Percentiles rank a stretch among this genome's conserved stretches.
phyloP scores from a whole-genome alignment of 2,113 vertebrate species.

The Lasiurus borealis region DNA sequence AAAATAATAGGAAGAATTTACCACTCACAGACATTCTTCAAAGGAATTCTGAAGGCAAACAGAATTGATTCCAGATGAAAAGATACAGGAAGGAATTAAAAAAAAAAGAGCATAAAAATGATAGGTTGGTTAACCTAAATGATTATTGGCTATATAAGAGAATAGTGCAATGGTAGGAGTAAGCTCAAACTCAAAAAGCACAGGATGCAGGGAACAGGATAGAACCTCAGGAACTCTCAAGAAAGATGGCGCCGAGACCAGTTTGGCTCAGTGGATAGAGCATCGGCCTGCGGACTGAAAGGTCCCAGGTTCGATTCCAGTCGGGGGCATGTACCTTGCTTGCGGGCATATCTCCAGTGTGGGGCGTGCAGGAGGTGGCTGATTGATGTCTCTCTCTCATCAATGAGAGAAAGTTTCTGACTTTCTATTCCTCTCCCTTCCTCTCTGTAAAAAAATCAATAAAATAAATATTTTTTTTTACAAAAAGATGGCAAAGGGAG shows the following conservation, averaged over 20 bases:
- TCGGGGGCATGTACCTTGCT: too few species aligned
- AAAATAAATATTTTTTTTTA: too few species aligned
- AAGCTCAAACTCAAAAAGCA: not conserved
- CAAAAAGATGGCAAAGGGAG: not conserved
- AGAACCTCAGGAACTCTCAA: not conserved
- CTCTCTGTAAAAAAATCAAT: too few species aligned
- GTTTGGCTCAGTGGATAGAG: too few species aligned
- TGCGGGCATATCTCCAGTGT: too few species aligned
- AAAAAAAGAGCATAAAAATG: not conserved
- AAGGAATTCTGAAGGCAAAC: constrained; percentile 25
- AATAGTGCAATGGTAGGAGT: not conserved
- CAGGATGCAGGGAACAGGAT: not conserved
- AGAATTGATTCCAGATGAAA: constrained; percentile 12
- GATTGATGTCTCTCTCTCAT: too few species aligned
- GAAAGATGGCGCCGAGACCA: not conserved
- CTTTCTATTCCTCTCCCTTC: too few species aligned
- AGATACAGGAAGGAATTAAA: constrained; percentile 42
- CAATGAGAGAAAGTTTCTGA: too few species aligned
- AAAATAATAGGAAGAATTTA: not conserved
- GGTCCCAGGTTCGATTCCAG: too few species aligned
- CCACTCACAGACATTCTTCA: not conserved
- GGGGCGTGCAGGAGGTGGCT: too few species aligned
- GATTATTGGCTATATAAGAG: not conserved
- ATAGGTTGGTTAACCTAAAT: not conserved
- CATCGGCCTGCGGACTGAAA: too few species aligned